Percentiles rank a stretch among this genome's conserved stretches.
Evolutionary conservation across 2,113 vertebrate genomes (phyloP).

Genomic region (Axis porcinus): DNA sequence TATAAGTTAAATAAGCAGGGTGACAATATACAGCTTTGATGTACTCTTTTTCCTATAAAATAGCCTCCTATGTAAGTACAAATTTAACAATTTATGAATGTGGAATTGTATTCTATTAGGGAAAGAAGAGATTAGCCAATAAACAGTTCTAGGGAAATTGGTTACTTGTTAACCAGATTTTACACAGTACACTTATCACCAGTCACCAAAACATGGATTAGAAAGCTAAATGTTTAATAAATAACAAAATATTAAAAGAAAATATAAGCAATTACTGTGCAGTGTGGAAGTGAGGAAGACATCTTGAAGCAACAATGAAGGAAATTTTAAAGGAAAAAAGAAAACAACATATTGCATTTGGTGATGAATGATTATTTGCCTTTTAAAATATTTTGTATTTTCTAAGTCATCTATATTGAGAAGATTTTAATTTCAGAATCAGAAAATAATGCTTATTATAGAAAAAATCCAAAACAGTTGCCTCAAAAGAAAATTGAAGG

Average conservation of each 20-base stretch:
- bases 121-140: background rate
- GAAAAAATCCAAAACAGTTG: background rate
- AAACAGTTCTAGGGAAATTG: background rate
- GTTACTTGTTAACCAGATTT: background rate
- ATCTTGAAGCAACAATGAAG: background rate
- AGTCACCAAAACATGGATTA: background rate
- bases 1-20: too few relatives aligned
- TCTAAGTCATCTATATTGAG: background rate
- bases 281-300: background rate
- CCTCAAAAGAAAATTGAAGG: background rate
- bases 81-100: background rate
- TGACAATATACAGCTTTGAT: too few relatives aligned
- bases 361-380: background rate
- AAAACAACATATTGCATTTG: background rate
- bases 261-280: background rate
- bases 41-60: background rate
- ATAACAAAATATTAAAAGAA: background rate
- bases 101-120: background rate
- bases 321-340: background rate
- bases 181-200: background rate
- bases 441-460: background rate
- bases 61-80: background rate
- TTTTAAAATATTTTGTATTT: constrained; percentile 12
- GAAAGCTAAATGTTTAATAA: background rate
- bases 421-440: background rate